phyloP scores from a whole-genome alignment of 1,140 invertebrate species.

The Drosophila elegans region DNA sequence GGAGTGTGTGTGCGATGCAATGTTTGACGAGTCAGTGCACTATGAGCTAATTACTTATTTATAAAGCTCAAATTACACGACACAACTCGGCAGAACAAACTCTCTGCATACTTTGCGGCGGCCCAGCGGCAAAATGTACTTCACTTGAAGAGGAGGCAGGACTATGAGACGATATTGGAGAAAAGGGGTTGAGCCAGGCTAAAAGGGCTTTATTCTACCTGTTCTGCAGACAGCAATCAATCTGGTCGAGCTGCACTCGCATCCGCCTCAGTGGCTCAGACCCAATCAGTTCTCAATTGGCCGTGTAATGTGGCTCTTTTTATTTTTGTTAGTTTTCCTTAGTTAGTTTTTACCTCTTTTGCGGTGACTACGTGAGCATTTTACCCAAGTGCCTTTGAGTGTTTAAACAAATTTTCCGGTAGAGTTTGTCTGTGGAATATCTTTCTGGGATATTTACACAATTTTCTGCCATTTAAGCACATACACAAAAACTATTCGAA shows the following conservation, averaged over 20 bases:
- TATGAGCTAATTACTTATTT: conserved; percentile 68
- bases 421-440: background rate
- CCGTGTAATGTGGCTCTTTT: conserved; percentile 51
- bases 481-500: background rate
- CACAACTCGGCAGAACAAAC: conserved; percentile 21
- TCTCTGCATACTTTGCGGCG: conserved; percentile 37
- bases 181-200: background rate
- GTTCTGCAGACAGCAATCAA: conserved; percentile 42
- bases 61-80: conserved; percentile 50
- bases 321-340: conserved; percentile 42
- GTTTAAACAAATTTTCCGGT: conserved; percentile 18
- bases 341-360: conserved; percentile 13
- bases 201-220: conserved; percentile 3
- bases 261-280: conserved; percentile 30
- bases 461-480: conserved; percentile 31
- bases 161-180: conserved; percentile 17
- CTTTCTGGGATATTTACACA: conserved; percentile 14
- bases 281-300: conserved; percentile 62
- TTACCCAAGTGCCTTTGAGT: conserved; percentile 29
- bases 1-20: background rate
- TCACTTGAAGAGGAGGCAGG: conserved; percentile 14
- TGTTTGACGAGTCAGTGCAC: conserved; percentile 38
- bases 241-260: conserved; percentile 29
- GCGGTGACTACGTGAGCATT: conserved; percentile 44
- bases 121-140: conserved; percentile 18